Evolutionary conservation across 2,888 invertebrate species (phyloP).

Genomic region (Amphipoea lucens): DNA sequence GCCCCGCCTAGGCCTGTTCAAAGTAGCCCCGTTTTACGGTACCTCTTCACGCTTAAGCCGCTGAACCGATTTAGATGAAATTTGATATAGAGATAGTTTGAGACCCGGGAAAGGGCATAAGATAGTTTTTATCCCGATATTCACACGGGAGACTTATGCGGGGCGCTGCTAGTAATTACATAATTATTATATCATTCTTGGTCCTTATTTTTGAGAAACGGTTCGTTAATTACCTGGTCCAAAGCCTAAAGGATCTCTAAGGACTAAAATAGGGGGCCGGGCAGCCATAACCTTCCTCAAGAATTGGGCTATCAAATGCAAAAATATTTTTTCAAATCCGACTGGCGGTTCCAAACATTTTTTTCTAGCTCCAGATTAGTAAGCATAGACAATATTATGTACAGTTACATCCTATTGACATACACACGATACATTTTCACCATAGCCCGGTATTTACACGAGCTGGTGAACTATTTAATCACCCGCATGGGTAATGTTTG

Average conservation of each 20-base stretch:
- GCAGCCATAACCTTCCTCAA: not conserved
- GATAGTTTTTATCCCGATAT: no score
- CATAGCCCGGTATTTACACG: constrained; percentile 38
- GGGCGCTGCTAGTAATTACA: no score
- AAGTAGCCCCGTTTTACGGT: no score
- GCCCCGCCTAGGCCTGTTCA: no score
- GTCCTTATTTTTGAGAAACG: not conserved
- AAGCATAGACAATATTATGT: not conserved
- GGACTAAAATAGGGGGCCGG: not conserved
- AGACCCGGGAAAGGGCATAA: no score
- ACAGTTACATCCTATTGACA: constrained; percentile 6
- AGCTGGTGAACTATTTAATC: constrained; percentile 61
- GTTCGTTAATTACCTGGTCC: no score
- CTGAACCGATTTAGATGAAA: no score
- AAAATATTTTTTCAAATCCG: not conserved
- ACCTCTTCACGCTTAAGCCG: no score
- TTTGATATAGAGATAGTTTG: no score
- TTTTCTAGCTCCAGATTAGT: not conserved
- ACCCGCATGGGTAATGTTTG: constrained; percentile 46
- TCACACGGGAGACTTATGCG: no score
- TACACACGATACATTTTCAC: constrained; percentile 49
- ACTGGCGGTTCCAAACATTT: not conserved
- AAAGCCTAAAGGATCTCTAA: not conserved
- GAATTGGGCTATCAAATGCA: not conserved
- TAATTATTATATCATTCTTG: not conserved